phyloP scores from a whole-genome alignment of 2,113 vertebrate genomes.

The Leiothrix lutea region DNA sequence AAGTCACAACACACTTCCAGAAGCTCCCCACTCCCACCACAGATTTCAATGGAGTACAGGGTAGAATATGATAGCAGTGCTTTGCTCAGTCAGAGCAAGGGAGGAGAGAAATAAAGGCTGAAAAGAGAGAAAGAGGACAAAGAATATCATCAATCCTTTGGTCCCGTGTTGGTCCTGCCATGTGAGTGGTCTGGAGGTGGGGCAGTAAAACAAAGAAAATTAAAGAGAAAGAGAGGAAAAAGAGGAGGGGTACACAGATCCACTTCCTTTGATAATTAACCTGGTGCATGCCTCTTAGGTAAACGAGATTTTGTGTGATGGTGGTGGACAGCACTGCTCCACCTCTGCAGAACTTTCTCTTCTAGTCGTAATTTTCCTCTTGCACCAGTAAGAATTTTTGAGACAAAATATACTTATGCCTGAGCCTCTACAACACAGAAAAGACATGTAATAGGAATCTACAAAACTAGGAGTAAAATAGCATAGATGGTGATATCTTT shows the following conservation, averaged over 20 bases:
- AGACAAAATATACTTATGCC: not conserved
- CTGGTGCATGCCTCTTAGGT: not conserved
- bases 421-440: not conserved
- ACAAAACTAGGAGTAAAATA: not conserved
- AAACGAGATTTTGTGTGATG: not conserved
- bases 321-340: not conserved
- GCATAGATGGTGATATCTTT: not conserved
- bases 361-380: not conserved
- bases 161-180: not conserved
- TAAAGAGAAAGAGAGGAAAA: not conserved
- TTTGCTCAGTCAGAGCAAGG: not conserved
- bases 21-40: not conserved
- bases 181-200: no score
- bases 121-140: not conserved
- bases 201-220: not conserved
- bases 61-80: not conserved
- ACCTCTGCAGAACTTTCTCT: not conserved
- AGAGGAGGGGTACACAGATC: accelerated
- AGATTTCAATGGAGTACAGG: not conserved
- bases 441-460: not conserved
- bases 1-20: not conserved
- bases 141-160: not conserved
- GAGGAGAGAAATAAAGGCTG: not conserved
- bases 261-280: not conserved
- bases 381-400: not conserved